Evolutionary conservation across 2,888 invertebrate genomes (phyloP).

Genomic region (Cephus runcator): DNA sequence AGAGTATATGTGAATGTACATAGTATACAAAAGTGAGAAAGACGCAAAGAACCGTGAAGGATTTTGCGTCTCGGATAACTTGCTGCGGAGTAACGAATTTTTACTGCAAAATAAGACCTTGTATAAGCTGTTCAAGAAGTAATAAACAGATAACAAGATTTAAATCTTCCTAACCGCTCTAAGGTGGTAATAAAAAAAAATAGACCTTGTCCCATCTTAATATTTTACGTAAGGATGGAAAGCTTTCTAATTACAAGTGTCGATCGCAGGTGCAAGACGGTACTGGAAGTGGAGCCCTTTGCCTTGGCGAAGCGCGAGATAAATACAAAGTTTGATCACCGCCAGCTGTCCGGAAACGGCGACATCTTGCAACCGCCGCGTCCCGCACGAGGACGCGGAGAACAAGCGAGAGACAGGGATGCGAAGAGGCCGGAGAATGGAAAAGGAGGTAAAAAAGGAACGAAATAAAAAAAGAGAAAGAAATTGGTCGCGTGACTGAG

Average conservation of each 20-base stretch:
- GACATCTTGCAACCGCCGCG: constrained; percentile 52
- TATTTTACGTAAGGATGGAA: not conserved
- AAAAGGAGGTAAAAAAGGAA: constrained; percentile 9
- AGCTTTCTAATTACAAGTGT: not conserved
- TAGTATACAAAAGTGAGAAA: not conserved
- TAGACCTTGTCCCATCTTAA: not conserved
- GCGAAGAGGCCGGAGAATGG: not conserved
- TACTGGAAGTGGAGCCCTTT: not conserved
- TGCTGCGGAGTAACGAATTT: not conserved
- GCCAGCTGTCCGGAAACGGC: constrained; percentile 42
- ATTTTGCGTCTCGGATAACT: not conserved
- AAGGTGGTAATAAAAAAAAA: not conserved
- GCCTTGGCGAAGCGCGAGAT: not conserved
- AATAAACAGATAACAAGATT: not conserved
- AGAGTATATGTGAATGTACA: not conserved
- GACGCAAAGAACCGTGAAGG: not conserved
- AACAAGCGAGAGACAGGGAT: not conserved
- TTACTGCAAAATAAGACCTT: not conserved
- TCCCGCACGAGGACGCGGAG: constrained; percentile 12
- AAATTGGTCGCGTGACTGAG: constrained; percentile 19
- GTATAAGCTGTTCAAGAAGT: not conserved
- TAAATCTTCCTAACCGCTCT: not conserved
- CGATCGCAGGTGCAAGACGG: not conserved
- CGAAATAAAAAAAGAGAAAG: constrained; percentile 8
- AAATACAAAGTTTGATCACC: not conserved